Evolutionary conservation across 2,888 invertebrate species (phyloP), one percentile per base, ranked within the genome.

Genomic region (Cryptus armator): DNA sequence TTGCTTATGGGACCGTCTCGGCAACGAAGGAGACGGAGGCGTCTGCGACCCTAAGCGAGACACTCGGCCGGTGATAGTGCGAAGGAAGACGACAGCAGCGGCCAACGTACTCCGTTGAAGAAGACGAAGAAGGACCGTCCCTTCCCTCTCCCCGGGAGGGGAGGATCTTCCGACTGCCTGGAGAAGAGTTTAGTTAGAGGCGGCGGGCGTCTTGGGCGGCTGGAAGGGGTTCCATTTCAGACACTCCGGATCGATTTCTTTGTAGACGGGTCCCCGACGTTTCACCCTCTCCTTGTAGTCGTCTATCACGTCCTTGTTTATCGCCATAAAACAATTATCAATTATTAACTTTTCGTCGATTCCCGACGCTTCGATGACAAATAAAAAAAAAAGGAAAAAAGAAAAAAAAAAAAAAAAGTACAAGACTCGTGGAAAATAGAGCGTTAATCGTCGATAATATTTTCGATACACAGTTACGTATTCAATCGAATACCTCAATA

Each of bases 181-280:
- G 85, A 85, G 62, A 64, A 66, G 68, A 74, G 79, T 84, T 91
- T 91, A 94, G 91, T 93, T 93, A 68, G 93, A 94, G 87, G 93
- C 91, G 85, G 95, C 93, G 88, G 94, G 94, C 85, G 95, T 94
- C 91, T 95, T 95, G 66, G 96, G 95, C 86, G 95, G 95, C 89
- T 96, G 96, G 93, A 96, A 96, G 37, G 98, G 98, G 93, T 96
- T 97, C 99, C 99, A 99, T 92, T 97, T 96, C 93, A 99, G 95
- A 94, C 97, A 98, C 89, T 95, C 95, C 76, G 97, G 96, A 94
- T 99, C 99, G 91, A 99, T 98, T 95, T 97, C 97, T 92, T 98
- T 97, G 91, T 97, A 96, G 91, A 97, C 96, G 29, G 95, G 93
- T 62, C 97, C 97, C 53, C 97, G 95, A 71, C 96, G 95, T 91